Percentiles rank a stretch among this genome's conserved stretches.
These are phyloP conservation scores for Poeciliopsis gracilis DNA, from an alignment of 2,797 vertebrate species.

Conservation along the genomic window DNA sequence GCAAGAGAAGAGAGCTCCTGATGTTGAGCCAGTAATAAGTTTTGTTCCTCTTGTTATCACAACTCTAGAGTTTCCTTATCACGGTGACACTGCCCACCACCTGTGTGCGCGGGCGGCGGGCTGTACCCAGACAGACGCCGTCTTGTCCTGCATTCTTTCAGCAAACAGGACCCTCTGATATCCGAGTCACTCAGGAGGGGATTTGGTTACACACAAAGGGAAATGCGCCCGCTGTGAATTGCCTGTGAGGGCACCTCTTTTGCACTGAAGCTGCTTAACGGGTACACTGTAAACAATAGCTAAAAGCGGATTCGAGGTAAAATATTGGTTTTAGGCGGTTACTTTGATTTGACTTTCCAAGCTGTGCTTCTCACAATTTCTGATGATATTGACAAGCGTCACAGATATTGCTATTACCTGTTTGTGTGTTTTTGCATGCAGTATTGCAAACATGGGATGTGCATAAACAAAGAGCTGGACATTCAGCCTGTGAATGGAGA, in stretches of 20 bases:
- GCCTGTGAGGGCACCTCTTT: conserved; percentile 64
- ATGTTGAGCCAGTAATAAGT: conserved; percentile 71
- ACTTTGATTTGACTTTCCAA: conserved; percentile 17
- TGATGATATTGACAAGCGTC: conserved; percentile 44
- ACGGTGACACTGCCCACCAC: conserved; percentile 56
- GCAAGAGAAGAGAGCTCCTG: conserved; percentile 41
- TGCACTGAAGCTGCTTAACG: conserved; percentile 46
- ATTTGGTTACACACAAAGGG: conserved; percentile 75
- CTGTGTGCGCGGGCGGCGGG: conserved; percentile 63
- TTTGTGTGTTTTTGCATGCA: conserved; percentile 64
- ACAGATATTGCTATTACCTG: conserved; percentile 22
- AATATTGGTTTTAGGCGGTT: conserved; percentile 8
- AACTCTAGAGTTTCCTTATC: conserved; percentile 81
- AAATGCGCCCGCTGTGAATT: conserved; percentile 57
- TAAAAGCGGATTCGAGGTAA: conserved; percentile 3
- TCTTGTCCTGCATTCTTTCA: conserved; percentile 81
- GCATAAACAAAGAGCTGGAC: conserved; percentile 91
- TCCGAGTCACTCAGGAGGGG: conserved; percentile 55
- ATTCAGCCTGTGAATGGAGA: conserved; percentile 88
- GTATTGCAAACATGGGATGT: conserved; percentile 93
- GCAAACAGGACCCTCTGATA: conserved; percentile 73
- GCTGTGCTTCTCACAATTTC: conserved; percentile 35
- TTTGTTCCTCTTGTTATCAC: conserved; percentile 74
- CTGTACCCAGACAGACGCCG: conserved; percentile 79
- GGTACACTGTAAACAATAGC: conserved; percentile 15